Evolutionary conservation across 1,140 invertebrate species (phyloP), one percentile per base, ranked within the genome.

Genomic region (Trinorchestia longiramus): DNA sequence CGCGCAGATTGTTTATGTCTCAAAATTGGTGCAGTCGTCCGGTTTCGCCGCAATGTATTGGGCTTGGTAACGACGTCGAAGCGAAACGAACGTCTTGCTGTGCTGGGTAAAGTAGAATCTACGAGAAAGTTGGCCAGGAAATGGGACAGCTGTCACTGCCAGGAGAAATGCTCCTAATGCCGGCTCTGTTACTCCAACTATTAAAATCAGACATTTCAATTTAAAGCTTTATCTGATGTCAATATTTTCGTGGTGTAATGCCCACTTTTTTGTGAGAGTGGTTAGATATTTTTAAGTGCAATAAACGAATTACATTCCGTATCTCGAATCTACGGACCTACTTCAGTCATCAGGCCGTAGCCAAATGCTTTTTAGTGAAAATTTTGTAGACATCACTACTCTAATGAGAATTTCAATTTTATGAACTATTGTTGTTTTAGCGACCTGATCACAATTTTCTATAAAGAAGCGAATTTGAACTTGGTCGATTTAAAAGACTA

Each of bases 71-170:
- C 62, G 62, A 77, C 62, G 62, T 77, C 62, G 62, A 77, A 77
- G 62, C 62, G 62, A 77, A 77, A 77, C 62, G 62, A 77, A 77
- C 62, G 62, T 77, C 62, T 77, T 77, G 62, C 62, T 77, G 62
- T 77, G 62, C 62, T 36, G 62, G 28, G 62, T 77, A 77, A 77
- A 77, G 62, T 77, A 77, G 62, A 77, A 77, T 77, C 62, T 77
- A 77, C 62, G 62, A 77, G 11, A 77, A 77, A 77, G 62, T 77
- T 77, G 62, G 62, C 62, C 62, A 77, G 62, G 36, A 77, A 77
- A 77, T 77, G 62, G 62, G 62, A 15, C 62, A 23, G 62, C 62
- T 77, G 62, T 77, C 62, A 77, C 62, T 77, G 28, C 62, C 62
- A 77, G 62, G 62, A 77, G 62, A 77, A 77, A 77, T 77, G 62